Evolutionary conservation across 2,113 vertebrate species (phyloP).

Genomic region (Labrus mixtus): DNA sequence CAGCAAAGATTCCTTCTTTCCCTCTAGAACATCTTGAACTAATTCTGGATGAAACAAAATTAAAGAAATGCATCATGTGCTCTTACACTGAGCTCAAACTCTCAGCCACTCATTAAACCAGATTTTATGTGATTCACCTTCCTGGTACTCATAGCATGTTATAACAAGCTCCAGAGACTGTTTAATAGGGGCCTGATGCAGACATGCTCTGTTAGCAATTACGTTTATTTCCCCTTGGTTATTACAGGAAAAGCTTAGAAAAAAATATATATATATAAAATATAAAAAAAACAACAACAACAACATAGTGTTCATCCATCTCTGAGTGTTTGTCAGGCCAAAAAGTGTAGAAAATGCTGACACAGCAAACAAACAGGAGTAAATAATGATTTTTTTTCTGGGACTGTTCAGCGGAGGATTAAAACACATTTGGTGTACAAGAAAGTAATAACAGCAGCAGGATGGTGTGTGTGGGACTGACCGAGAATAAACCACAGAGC

Average conservation of each 20-base stretch:
- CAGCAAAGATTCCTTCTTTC: no score
- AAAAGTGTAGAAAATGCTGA: neutral
- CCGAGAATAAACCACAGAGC: neutral
- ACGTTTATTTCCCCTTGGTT: neutral
- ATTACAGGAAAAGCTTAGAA: neutral
- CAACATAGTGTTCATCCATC: neutral
- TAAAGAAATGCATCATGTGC: neutral
- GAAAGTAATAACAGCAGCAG: constrained; percentile 9
- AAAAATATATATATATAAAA: no score
- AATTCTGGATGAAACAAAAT: neutral
- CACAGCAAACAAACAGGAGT: neutral
- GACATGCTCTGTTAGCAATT: neutral
- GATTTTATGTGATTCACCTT: neutral
- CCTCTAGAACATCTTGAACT: neutral
- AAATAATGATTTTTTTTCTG: neutral
- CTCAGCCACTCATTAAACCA: neutral
- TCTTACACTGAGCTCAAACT: no score
- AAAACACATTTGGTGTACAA: neutral
- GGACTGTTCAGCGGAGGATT: neutral
- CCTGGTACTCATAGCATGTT: constrained; percentile 21
- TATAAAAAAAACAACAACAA: no score
- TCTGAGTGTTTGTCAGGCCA: neutral
- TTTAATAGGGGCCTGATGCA: constrained; percentile 4
- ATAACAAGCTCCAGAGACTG: constrained; percentile 10
- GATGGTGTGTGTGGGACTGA: neutral